phyloP scores from a whole-genome alignment of 2,797 vertebrate genomes.

The Hylomyscus alleni region DNA sequence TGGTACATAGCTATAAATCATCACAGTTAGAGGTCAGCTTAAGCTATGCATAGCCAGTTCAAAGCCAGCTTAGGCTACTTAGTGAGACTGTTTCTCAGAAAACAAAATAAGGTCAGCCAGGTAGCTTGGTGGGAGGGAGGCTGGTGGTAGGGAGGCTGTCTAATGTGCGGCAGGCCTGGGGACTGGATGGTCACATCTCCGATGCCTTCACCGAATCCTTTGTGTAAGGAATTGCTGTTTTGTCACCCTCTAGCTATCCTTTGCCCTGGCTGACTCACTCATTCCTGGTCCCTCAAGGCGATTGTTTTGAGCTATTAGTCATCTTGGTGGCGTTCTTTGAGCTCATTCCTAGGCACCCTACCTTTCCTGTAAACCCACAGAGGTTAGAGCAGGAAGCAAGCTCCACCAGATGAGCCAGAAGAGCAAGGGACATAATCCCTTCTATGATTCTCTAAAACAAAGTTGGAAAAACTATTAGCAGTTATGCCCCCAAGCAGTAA shows the following conservation, averaged over 20 bases:
- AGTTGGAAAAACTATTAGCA: not conserved
- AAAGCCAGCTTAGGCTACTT: not conserved
- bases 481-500: not conserved
- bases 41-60: too few species aligned
- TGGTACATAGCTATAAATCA: not conserved
- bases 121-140: not conserved
- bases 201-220: not conserved
- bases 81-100: not conserved
- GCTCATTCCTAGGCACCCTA: not conserved
- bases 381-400: not conserved
- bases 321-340: conserved; percentile 52
- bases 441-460: not conserved
- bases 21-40: not conserved
- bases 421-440: not conserved
- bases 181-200: too few species aligned
- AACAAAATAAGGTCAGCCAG: not conserved
- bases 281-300: not conserved
- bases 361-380: not conserved
- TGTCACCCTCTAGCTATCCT: not conserved
- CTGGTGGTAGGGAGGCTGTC: not conserved
- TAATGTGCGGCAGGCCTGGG: not conserved
- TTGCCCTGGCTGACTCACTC: conserved; percentile 63
- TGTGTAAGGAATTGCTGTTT: not conserved
- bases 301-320: conserved; percentile 50
- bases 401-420: not conserved